Conservation (phyloP, 2,797 vertebrate genomes). For the Hoplostethus mediterraneus region DNA sequence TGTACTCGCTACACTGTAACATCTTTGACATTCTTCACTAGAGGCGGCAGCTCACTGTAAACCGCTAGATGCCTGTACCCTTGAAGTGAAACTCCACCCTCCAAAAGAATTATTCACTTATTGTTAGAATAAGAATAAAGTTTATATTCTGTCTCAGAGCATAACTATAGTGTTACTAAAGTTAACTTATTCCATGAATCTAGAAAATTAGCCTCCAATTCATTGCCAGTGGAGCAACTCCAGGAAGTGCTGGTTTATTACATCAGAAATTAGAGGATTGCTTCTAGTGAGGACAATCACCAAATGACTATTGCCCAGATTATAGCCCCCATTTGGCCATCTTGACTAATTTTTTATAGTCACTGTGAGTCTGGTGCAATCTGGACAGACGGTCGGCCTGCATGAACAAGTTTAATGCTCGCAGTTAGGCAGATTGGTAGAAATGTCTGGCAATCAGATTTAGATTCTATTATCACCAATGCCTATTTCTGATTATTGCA, state of each 20-base stretch:
- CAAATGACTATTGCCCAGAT: conserved; percentile 16
- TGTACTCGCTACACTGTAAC: conserved; percentile 21
- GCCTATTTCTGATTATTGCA: conserved; percentile 34
- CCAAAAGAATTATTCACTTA: conserved; percentile 29
- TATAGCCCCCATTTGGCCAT: conserved; percentile 49
- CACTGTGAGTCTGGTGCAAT: conserved; percentile 19
- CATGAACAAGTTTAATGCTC: conserved; percentile 51
- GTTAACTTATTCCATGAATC: conserved; percentile 7
- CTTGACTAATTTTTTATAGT: conserved; percentile 39
- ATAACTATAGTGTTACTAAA: conserved; percentile 3
- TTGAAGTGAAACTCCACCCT: conserved; percentile 3
- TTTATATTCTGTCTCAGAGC: conserved; percentile 4
- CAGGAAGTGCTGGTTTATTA: conserved; percentile 34
- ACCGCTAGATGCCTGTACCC: background rate
- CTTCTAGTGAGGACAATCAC: conserved; percentile 22
- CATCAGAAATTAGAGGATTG: conserved; percentile 32
- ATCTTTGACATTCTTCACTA: conserved; percentile 1
- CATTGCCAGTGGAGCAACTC: conserved; percentile 18
- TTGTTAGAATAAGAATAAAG: background rate
- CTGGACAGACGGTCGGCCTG: conserved; percentile 53
- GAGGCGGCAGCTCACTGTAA: conserved; percentile 8
- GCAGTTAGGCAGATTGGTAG: conserved; percentile 24
- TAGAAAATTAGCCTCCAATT: conserved; percentile 22
- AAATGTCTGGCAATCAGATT: conserved; percentile 34
- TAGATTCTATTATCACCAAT: background rate